A percentile compares a stretch with the other conserved stretches of the same genome.
Conservation (phyloP, 2,888 invertebrate species). For the Amphipoea oculea region DNA sequence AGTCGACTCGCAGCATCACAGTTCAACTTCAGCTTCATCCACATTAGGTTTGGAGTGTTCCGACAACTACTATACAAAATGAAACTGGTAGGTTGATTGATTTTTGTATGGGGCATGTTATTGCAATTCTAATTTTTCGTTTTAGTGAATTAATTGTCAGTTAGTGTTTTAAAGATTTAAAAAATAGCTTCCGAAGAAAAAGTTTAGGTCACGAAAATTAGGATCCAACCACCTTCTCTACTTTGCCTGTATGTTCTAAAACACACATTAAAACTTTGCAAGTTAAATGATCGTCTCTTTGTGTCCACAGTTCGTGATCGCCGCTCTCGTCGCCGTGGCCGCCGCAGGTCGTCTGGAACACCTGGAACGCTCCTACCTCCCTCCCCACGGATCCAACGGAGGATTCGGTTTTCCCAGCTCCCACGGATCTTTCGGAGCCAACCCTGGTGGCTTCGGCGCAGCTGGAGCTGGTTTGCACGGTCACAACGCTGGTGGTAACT, state of each 20-base stretch:
- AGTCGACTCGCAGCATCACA: slow-evolving; percentile 75
- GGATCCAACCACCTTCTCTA: no score
- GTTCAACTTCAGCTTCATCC: slow-evolving; percentile 73
- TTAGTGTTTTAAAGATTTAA: not conserved
- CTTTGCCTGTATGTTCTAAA: no score
- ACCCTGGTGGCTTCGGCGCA: slow-evolving; percentile 54
- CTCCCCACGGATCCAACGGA: slow-evolving; percentile 73
- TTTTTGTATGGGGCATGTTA: slow-evolving; percentile 30
- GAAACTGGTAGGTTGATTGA: slow-evolving; percentile 85
- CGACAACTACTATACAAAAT: slow-evolving; percentile 73
- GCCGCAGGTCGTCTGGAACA: slow-evolving; percentile 84
- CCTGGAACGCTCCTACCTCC: slow-evolving; percentile 84
- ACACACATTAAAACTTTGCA: not conserved
- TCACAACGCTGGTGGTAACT: slow-evolving; percentile 27
- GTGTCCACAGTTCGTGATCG: slow-evolving; percentile 79
- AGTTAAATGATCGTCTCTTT: not conserved
- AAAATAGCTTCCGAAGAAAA: not conserved
- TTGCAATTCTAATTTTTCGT: not conserved
- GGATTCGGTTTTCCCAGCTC: slow-evolving; percentile 56
- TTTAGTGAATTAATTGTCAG: not conserved
- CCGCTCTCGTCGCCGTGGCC: slow-evolving; percentile 80
- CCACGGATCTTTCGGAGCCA: slow-evolving; percentile 52
- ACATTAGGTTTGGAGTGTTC: slow-evolving; percentile 51
- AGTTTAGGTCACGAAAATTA: not conserved
- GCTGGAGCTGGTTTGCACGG: slow-evolving; percentile 25